Conservation (phyloP, 92 coral and sea anemone species). For the Umimayanthus kanabou region DNA sequence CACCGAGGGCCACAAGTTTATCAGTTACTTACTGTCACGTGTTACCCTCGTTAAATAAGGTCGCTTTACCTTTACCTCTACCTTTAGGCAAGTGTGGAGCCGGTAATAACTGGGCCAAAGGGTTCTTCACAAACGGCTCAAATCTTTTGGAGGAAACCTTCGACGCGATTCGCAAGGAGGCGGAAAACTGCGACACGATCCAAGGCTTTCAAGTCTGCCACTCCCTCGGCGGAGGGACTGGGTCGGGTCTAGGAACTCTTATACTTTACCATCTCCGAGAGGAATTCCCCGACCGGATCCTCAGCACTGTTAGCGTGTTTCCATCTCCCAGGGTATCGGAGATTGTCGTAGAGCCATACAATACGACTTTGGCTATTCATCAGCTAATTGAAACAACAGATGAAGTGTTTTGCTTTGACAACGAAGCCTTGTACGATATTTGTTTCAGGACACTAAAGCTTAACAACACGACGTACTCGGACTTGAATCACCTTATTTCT, state of each 20-base stretch:
- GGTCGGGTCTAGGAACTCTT: conserved; percentile 84
- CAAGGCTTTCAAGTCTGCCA: conserved; percentile 86
- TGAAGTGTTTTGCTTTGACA: conserved; percentile 85
- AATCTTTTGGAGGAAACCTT: conserved; percentile 76
- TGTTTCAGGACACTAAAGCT: conserved; percentile 78
- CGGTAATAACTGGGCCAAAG: conserved; percentile 95
- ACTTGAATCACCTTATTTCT: conserved; percentile 79
- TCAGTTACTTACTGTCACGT: too few relatives aligned
- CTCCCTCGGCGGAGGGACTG: conserved; percentile 88
- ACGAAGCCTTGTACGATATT: conserved; percentile 85
- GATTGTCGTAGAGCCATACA: conserved; percentile 86
- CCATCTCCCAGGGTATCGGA: conserved; percentile 91
- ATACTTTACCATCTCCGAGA: conserved; percentile 81
- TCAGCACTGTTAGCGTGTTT: conserved; percentile 81
- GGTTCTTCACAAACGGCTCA: conserved; percentile 82
- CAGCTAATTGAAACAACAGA: conserved; percentile 86
- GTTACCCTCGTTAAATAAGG: too few relatives aligned
- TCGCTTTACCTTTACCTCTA: too few relatives aligned
- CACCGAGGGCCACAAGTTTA: too few relatives aligned
- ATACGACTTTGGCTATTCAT: conserved; percentile 75
- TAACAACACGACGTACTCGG: conserved; percentile 77
- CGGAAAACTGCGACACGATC: conserved; percentile 80
- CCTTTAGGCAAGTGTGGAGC: conserved; percentile 93
- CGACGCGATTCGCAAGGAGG: conserved; percentile 79
- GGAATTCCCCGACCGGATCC: conserved; percentile 83